These are phyloP conservation scores for Enteromius fasciolatus DNA, from an alignment of 2,797 vertebrate genomes.

Conservation along the genomic window DNA sequence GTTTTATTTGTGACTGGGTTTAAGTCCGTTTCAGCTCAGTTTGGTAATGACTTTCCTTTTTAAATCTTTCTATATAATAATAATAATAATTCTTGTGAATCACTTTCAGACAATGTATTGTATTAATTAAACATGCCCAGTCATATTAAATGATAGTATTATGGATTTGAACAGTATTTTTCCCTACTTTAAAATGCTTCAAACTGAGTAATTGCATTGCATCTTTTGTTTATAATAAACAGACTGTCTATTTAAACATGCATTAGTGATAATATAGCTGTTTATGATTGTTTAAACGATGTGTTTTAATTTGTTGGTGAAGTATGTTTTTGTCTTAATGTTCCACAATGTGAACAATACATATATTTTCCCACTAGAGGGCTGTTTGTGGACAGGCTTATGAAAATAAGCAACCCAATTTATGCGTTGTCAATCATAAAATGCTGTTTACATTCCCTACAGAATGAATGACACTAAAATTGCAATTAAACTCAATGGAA, in stretches of 20 bases:
- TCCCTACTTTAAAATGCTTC: not conserved
- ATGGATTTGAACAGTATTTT: slow-evolving; percentile 4
- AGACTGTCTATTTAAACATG: not conserved
- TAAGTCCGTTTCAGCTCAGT: not conserved
- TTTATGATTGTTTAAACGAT: slow-evolving; percentile 1
- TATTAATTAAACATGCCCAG: not conserved
- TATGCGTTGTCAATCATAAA: not conserved
- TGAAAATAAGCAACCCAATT: not conserved
- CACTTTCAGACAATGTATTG: too few relatives aligned
- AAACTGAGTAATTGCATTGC: slow-evolving; percentile 15
- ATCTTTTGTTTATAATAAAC: slow-evolving; percentile 21
- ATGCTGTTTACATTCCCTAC: slow-evolving; percentile 8
- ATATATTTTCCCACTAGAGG: slow-evolving; percentile 9
- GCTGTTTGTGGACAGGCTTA: not conserved
- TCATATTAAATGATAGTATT: not conserved
- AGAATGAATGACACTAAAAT: slow-evolving; percentile 2
- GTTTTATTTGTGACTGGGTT: not conserved
- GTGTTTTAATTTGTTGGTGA: not conserved
- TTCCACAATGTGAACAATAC: slow-evolving; percentile 12
- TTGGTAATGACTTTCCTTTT: not conserved
- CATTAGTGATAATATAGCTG: not conserved
- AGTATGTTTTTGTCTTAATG: not conserved
- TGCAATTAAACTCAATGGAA: not conserved
- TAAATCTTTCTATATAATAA: not conserved
- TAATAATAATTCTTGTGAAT: not conserved